Percentiles rank a stretch among this genome's conserved stretches.
Evolutionary conservation across 2,797 vertebrate genomes (phyloP).

Genomic region (Poeciliopsis infans): DNA sequence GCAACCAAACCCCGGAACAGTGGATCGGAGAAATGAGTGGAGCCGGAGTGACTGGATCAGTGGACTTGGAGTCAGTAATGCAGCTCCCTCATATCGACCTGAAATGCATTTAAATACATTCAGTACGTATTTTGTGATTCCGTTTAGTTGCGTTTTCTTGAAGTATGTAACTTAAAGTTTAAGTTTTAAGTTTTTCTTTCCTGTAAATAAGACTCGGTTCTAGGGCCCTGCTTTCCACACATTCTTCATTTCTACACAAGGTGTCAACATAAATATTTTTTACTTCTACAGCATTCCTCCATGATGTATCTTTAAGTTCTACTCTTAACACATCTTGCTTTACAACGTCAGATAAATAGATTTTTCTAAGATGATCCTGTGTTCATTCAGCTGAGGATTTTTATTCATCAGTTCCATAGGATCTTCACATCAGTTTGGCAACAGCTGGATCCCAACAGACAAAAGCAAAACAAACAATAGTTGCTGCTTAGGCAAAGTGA

Average conservation of each 20-base stretch:
- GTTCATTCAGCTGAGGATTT: no score
- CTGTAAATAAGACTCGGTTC: background rate
- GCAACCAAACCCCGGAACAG: conserved; percentile 49
- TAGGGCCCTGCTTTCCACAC: background rate
- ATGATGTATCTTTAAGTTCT: background rate
- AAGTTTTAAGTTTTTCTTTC: no score
- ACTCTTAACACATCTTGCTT: background rate
- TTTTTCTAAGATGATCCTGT: background rate
- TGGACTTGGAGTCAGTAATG: background rate
- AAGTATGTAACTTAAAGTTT: background rate
- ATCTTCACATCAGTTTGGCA: no score
- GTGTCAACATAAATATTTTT: background rate
- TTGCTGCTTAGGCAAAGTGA: no score
- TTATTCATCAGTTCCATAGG: no score
- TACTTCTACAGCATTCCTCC: background rate
- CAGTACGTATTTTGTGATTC: background rate
- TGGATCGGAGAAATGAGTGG: conserved; percentile 51
- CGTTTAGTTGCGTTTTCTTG: background rate
- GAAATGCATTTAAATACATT: background rate
- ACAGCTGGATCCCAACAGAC: no score
- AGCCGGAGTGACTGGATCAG: conserved; percentile 35
- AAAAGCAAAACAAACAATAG: no score
- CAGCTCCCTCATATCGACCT: background rate
- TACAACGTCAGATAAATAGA: background rate
- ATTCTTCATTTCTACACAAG: background rate